Conservation (phyloP, 2,797 vertebrate species). For the Coluber constrictor region DNA sequence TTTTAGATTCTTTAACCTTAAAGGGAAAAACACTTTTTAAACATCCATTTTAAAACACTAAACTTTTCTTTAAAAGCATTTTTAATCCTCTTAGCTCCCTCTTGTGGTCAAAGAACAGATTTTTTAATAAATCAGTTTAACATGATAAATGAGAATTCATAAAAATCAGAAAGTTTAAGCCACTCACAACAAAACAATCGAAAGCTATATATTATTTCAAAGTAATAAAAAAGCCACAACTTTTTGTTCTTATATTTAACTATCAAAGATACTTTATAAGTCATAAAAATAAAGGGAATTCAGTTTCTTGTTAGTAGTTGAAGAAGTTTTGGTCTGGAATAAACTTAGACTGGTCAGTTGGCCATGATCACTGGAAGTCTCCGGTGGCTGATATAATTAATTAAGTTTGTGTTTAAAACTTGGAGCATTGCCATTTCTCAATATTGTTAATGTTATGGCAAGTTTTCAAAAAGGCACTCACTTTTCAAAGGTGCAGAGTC, state of each 20-base stretch:
- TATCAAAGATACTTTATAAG: background rate
- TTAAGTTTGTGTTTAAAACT: background rate
- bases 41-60: background rate
- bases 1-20: background rate
- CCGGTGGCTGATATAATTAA: background rate
- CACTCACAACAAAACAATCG: background rate
- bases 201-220: background rate
- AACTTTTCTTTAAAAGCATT: background rate
- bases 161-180: background rate
- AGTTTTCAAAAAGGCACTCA: background rate
- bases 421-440: background rate
- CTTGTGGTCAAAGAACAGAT: background rate
- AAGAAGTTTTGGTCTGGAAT: background rate
- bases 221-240: background rate
- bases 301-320: background rate
- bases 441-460: background rate
- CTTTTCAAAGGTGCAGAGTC: background rate
- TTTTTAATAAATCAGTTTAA: background rate
- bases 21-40: background rate
- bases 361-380: background rate
- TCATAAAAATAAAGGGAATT: background rate
- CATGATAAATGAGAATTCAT: background rate
- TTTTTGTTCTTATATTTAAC: background rate
- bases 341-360: background rate
- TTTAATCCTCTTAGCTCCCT: background rate